A percentile compares a stretch with the other conserved stretches of the same genome.
These are phyloP conservation scores for Turritopsis rubra DNA, from an alignment of 30 jellyfish, hydroid and myxozoan species.

Conservation along the genomic window DNA sequence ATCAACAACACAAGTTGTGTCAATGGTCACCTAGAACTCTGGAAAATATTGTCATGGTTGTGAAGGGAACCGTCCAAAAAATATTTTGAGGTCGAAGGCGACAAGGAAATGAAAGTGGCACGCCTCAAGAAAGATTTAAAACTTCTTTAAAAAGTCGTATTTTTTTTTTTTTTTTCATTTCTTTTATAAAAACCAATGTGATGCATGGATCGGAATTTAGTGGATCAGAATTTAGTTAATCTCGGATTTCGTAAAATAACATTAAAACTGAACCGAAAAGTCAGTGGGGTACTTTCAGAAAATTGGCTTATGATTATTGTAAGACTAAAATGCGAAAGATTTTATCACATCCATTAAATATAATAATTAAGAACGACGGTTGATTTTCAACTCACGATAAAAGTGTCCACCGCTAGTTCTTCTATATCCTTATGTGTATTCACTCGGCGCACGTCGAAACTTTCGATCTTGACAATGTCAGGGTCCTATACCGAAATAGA, in stretches of 20 bases:
- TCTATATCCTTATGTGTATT: slow-evolving; percentile 30
- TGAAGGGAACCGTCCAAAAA: too few species aligned
- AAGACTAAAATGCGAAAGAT: neutral
- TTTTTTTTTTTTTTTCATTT: neutral
- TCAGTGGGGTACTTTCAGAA: neutral
- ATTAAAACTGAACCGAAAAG: neutral
- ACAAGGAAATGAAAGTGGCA: too few species aligned
- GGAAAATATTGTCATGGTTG: too few species aligned
- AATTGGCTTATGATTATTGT: neutral
- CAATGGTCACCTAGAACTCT: neutral
- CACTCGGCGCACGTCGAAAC: slow-evolving; percentile 29
- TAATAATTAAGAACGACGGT: neutral
- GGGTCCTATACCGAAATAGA: neutral
- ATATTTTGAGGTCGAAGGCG: too few species aligned
- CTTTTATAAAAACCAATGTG: neutral
- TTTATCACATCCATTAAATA: neutral
- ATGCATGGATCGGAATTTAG: neutral
- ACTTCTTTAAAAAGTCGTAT: too few species aligned
- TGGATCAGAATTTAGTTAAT: too few species aligned
- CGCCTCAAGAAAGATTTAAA: too few species aligned
- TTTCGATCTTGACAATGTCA: slow-evolving; percentile 23
- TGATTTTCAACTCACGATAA: slow-evolving; percentile 11
- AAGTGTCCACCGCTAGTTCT: slow-evolving; percentile 30
- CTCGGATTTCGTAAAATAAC: neutral
- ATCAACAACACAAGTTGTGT: neutral